Conservation (phyloP, 2,888 invertebrate species). For the Pyrrhosoma nymphula region DNA sequence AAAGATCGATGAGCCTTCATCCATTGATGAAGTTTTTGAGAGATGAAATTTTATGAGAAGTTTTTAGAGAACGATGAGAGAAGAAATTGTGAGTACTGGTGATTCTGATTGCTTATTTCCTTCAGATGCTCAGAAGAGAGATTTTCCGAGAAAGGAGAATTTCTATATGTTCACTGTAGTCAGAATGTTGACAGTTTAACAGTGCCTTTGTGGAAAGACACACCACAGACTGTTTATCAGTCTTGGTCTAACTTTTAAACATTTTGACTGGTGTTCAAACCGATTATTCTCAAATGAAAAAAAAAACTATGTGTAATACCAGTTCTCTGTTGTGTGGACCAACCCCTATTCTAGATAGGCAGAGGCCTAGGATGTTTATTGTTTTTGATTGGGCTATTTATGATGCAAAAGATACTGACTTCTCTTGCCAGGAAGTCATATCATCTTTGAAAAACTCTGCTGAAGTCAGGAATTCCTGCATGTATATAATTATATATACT, state of each 20-base stretch:
- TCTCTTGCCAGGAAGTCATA: slow-evolving; percentile 12
- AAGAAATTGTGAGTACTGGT: neutral
- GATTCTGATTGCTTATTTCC: neutral
- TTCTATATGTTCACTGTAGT: neutral
- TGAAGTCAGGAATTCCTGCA: neutral
- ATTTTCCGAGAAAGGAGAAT: neutral
- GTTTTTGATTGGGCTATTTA: slow-evolving; percentile 50
- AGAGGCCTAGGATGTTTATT: slow-evolving; percentile 42
- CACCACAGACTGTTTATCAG: slow-evolving; percentile 22
- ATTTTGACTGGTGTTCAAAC: slow-evolving; percentile 41
- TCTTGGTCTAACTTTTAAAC: slow-evolving; percentile 13
- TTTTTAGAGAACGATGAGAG: neutral
- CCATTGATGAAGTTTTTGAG: slow-evolving; percentile 7
- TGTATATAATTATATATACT: slow-evolving; percentile 37
- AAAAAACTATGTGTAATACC: neutral
- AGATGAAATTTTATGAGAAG: neutral
- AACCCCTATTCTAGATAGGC: slow-evolving; percentile 22
- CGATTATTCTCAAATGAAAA: neutral
- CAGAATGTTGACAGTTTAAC: slow-evolving; percentile 47
- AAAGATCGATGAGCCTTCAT: neutral
- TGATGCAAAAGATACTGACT: slow-evolving; percentile 40
- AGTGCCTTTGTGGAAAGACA: slow-evolving; percentile 58
- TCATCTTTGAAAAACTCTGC: neutral
- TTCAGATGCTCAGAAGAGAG: neutral
- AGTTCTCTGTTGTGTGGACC: slow-evolving; percentile 52